Base-by-base conservation (phyloP, 2,888 invertebrate species). In the Cerceris rybyensis region DNA sequence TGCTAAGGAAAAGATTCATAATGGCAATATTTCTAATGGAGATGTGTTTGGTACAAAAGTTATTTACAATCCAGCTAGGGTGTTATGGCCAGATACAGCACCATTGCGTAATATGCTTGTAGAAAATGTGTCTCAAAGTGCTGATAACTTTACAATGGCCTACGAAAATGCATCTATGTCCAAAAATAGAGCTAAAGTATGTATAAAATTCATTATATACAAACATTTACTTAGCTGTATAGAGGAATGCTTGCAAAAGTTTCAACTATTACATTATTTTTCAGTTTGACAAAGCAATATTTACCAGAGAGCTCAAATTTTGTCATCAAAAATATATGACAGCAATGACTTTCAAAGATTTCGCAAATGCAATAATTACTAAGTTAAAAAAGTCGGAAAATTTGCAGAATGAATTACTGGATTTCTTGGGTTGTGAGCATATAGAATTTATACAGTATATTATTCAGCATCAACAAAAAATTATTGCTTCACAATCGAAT, bases 341-440 rank as follows among this genome's bases (percentile, higher is more conserved):
- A 4, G 94, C 93, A 8, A 93, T 95, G 86, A 93, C 94, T 0
- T 94, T 93, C 78, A 93, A 94, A 0, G 94, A 96, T 82, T 94
- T 96, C 58, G 91, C 94, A 6, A 93, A 94, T 74, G 94, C 94
- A 1, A 93, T 96, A 28, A 93, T 95, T 28, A 93, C 93, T 0
- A 93, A 95, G 77, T 92, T 97, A 0, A 95, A 94, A 80, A 90
- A 88, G 79, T 88, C 89, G 11, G 89, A 92, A 63, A 96, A 96
- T 87, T 93, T 97, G 77, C 96, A 97, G 90, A 96, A 96, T 89
- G 97, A 97, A 92, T 93, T 99, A 17, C 96, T 98, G 91, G 98
- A 99, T 87, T 93, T 98, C 6, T 93, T 98, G 39, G 99, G 99
- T 0, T 98, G 96, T 91, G 97, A 98, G 84, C 93, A 90, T 58